phyloP scores from a whole-genome alignment of 2,113 vertebrate genomes.

The Lophura nycthemera region DNA sequence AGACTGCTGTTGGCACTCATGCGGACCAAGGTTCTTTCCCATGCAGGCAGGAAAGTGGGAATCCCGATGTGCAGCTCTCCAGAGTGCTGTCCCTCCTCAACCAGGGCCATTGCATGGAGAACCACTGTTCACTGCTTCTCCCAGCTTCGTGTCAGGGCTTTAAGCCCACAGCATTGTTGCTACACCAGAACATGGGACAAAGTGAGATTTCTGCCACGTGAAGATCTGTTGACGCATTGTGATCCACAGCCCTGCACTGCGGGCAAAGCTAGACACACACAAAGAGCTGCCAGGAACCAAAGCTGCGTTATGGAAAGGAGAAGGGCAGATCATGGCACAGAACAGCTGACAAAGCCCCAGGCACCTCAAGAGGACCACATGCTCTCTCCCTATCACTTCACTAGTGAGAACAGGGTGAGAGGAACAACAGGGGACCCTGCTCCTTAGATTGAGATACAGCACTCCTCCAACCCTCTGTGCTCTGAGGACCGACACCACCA shows the following conservation, averaged over 20 bases:
- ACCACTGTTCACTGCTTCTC: background rate
- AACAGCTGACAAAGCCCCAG: background rate
- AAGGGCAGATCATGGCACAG: background rate
- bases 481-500: background rate
- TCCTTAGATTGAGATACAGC: background rate
- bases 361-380: background rate
- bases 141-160: background rate
- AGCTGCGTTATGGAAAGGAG: background rate
- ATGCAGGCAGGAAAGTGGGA: background rate
- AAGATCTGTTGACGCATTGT: background rate
- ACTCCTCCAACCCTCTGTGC: too few species aligned
- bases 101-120: background rate
- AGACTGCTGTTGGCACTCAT: background rate
- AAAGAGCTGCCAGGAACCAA: background rate
- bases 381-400: background rate
- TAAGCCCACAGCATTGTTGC: background rate
- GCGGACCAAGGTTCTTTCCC: background rate
- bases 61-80: rapidly evolving
- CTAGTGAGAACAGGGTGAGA: background rate
- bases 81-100: background rate
- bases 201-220: background rate
- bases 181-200: background rate
- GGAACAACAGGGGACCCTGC: background rate
- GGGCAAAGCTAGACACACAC: rapidly evolving
- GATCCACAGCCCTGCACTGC: background rate